Evolutionary conservation across 2,888 invertebrate genomes (phyloP), one percentile per base, ranked within the genome.

Genomic region (Anodontia alba): DNA sequence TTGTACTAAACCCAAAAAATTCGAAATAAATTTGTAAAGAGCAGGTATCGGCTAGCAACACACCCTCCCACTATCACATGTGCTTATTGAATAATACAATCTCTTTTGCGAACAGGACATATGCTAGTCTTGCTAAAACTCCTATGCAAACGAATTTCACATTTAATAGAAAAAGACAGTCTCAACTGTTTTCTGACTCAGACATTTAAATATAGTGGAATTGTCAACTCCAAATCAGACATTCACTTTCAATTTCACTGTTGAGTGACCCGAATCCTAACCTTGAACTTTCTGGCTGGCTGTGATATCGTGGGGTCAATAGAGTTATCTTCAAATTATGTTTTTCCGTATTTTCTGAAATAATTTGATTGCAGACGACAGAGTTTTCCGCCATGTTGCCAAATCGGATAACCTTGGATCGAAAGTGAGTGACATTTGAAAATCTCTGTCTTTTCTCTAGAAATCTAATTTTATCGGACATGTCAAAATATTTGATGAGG

Each of bases 401-500:
- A 33, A 62, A 29, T 62, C 62, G 62, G 62, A 62, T 62, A 62
- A 62, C 62, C 62, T 62, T 20, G 62, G 33, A 33, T 33, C 17
- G 62, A 62, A 62, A 62, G 62, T 33, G 33, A 62, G 62, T 62
- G 62, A 62, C 62, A 62, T 33, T 62, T 62, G 62, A 33, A 62
- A 62, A 62, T 33, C 62, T 62, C 33, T 31, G 62, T 62, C 62
- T 62, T 62, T 62, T 62, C 62, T 31, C 33, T 62, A 62, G 62
- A 23, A 62, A 62, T 62, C 62, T 62, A 62, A 62, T 62, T 62
- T 62, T 62, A 33, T 33, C 62, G 10, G 23, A 62, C 20, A 3
- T 62, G 62, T 62, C 62, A 62, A 62, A 62, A 62, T 33, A 33
- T 62, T 62, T 62, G 62, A 62, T 33, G 62, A 62, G 62, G 62